Percentiles rank a stretch among this genome's conserved stretches.
These are phyloP conservation scores for Hippocampus comes DNA, from an alignment of 2,113 vertebrate species.

Conservation along the genomic window DNA sequence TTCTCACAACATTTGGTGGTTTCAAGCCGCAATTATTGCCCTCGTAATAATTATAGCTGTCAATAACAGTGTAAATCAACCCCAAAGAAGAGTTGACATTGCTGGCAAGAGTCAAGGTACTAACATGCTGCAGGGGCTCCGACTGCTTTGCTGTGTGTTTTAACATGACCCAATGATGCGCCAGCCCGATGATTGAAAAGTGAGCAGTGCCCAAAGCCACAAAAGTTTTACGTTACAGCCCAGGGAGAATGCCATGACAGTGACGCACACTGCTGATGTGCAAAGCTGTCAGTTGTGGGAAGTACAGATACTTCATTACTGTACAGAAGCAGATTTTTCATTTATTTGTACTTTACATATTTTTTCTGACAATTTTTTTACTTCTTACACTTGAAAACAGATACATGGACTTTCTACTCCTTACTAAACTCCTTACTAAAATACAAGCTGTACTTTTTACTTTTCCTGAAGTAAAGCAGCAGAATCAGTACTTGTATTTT, in stretches of 20 bases:
- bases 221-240: conserved; percentile 47
- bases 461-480: too few species aligned
- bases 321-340: background rate
- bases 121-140: conserved; percentile 20
- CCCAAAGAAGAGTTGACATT: conserved; percentile 11
- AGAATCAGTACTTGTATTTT: too few species aligned
- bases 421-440: background rate
- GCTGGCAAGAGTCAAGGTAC: conserved; percentile 13
- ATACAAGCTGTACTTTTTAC: background rate
- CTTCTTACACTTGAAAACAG: background rate
- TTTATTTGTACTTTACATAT: background rate
- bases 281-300: background rate
- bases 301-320: background rate
- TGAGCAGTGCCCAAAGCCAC: conserved; percentile 30
- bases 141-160: conserved; percentile 31
- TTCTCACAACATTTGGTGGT: conserved; percentile 8
- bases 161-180: conserved; percentile 37
- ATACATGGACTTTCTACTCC: background rate
- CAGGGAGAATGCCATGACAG: conserved; percentile 59
- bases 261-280: conserved; percentile 16
- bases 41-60: background rate
- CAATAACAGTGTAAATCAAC: conserved; percentile 11
- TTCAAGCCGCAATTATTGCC: background rate
- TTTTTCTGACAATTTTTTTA: background rate
- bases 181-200: conserved; percentile 64